Base-by-base conservation (phyloP, 1,140 invertebrate genomes). In the Ectropis grisescens region DNA sequence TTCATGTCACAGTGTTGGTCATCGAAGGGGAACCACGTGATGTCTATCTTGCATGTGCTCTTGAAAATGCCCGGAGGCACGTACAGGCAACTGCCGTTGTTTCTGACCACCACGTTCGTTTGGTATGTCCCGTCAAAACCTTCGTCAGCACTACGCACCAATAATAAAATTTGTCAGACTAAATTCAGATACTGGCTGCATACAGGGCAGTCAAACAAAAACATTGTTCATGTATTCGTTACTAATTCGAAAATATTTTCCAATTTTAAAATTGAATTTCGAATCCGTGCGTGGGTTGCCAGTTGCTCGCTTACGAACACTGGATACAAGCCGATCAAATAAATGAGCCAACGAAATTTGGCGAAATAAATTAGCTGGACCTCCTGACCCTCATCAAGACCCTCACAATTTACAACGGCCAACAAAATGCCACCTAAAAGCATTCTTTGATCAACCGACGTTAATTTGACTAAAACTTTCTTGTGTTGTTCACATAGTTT, bases 21-120 rank as follows among this genome's bases (percentile, higher is more conserved):
- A 87, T 98, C 96, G 88, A 98, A 98, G 69, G 96, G 96, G 86
- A 98, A 98, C 94, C 95, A 97, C 68, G 93, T 96, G 87, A 98
- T 98, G 89, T 98, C 95, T 85, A 98, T 98, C 87, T 95, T 93
- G 89, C 97, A 98, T 85, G 95, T 97, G 88, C 94, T 97, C 87
- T 96, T 97, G 89, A 98, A 98, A 85, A 98, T 98, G 85, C 93
- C 93, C 50, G 97, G 97, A 65, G 97, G 96, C 79, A 98, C 92
- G 89, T 97, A 98, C 82, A 93, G 89, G 86, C 95, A 96, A 86
- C 90, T 93, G 82, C 96, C 97, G 87, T 95, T 95, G 88, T 93
- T 89, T 84, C 90, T 90, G 82, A 98, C 94, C 82, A 98, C 93
- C 85, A 98, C 94, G 87, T 98, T 98, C 69, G 95, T 97, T 84